phyloP scores from a whole-genome alignment of 2,797 vertebrate species.

The Pitangus sulphuratus region DNA sequence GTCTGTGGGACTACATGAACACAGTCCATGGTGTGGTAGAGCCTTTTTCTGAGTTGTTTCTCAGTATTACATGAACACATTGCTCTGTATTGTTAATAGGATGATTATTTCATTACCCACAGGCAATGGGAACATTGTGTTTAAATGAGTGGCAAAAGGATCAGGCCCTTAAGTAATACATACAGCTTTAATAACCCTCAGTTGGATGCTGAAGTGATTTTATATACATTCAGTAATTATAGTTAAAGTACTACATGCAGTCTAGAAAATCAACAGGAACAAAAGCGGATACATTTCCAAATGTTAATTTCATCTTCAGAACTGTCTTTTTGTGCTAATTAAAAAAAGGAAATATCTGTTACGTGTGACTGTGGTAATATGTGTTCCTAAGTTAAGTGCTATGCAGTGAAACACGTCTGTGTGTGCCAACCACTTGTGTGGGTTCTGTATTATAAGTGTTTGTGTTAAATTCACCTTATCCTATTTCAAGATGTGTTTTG shows the following conservation, averaged over 20 bases:
- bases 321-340: neutral
- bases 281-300: constrained; percentile 9
- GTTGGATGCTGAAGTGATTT: constrained; percentile 31
- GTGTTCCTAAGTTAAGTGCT: neutral
- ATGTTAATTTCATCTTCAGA: constrained; percentile 32
- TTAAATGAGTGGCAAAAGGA: neutral
- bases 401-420: neutral
- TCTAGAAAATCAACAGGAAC: constrained; percentile 44
- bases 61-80: neutral
- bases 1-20: neutral
- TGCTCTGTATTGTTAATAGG: neutral
- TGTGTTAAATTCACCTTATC: neutral
- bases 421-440: neutral
- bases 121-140: neutral
- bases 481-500: neutral
- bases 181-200: constrained; percentile 3
- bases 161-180: constrained; percentile 18
- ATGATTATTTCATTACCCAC: neutral
- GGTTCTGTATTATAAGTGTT: neutral
- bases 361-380: neutral
- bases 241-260: neutral
- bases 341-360: constrained; percentile 9
- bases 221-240: constrained; percentile 22
- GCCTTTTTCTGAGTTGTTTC: neutral
- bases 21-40: neutral